Conservation (phyloP, 92 coral and sea anemone species). For the Epizoanthus stellaris region DNA sequence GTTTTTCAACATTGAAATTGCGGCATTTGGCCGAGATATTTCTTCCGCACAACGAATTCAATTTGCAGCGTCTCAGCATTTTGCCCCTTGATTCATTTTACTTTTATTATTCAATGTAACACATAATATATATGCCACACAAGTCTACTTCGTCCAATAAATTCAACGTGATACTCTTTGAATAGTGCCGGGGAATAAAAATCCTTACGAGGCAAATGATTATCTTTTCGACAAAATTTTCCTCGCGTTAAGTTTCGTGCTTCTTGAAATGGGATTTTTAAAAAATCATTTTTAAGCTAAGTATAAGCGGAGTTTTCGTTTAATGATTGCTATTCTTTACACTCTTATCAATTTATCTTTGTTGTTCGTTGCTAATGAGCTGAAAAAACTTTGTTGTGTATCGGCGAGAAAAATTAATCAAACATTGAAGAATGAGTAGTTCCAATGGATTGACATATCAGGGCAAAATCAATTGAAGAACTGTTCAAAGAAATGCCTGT, state of each 20-base stretch:
- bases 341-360: constrained; percentile 32
- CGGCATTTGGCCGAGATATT: no score
- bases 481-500: not conserved
- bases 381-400: constrained; percentile 24
- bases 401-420: constrained; percentile 31
- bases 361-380: constrained; percentile 36
- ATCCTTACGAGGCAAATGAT: not conserved
- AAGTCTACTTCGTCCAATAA: not conserved
- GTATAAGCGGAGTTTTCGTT: constrained; percentile 4
- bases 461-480: not conserved
- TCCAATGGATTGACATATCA: not conserved
- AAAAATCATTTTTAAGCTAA: no score
- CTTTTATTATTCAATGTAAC: not conserved
- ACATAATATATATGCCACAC: constrained; percentile 6
- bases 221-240: not conserved
- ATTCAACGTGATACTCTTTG: not conserved
- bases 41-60: no score
- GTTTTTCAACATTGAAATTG: no score
- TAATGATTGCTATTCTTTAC: constrained; percentile 1
- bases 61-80: no score
- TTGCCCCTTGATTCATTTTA: no score
- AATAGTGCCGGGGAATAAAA: not conserved
- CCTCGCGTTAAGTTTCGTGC: no score
- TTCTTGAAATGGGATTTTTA: no score
- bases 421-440: not conserved